Evolutionary conservation across 2,888 invertebrate species (phyloP).

Genomic region (Trisateles emortualis): DNA sequence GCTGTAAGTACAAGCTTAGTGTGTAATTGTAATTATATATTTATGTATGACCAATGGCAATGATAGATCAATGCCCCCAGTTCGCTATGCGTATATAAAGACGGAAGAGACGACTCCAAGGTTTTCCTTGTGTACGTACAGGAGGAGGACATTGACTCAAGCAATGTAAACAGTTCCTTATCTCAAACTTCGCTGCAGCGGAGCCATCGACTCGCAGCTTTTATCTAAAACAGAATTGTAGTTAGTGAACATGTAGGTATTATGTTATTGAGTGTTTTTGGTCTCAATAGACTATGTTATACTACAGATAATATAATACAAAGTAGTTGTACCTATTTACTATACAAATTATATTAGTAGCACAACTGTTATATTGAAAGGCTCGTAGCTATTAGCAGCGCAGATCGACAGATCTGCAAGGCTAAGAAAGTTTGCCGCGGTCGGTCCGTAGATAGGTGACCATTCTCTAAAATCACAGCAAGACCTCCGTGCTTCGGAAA

Average conservation of each 20-base stretch:
- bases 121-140: constrained; percentile 79
- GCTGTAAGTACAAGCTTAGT: constrained; percentile 20
- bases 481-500: too few relatives aligned
- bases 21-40: constrained; percentile 50
- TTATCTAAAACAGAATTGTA: constrained; percentile 78
- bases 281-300: too few relatives aligned
- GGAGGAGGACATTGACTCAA: constrained; percentile 86
- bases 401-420: too few relatives aligned
- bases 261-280: constrained; percentile 29
- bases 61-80: constrained; percentile 72
- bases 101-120: constrained; percentile 79
- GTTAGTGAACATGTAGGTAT: constrained; percentile 47
- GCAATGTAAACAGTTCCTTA: constrained; percentile 86
- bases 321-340: too few relatives aligned
- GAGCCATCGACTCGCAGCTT: constrained; percentile 75
- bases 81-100: constrained; percentile 56
- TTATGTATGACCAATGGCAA: constrained; percentile 54
- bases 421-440: too few relatives aligned
- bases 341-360: too few relatives aligned
- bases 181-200: constrained; percentile 76
- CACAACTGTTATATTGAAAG: too few relatives aligned
- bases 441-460: too few relatives aligned
- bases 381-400: too few relatives aligned
- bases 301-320: too few relatives aligned
- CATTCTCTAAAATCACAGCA: too few relatives aligned